These are phyloP conservation scores for Cacoxenus indagator DNA, from an alignment of 2,888 invertebrate species.

Conservation along the genomic window DNA sequence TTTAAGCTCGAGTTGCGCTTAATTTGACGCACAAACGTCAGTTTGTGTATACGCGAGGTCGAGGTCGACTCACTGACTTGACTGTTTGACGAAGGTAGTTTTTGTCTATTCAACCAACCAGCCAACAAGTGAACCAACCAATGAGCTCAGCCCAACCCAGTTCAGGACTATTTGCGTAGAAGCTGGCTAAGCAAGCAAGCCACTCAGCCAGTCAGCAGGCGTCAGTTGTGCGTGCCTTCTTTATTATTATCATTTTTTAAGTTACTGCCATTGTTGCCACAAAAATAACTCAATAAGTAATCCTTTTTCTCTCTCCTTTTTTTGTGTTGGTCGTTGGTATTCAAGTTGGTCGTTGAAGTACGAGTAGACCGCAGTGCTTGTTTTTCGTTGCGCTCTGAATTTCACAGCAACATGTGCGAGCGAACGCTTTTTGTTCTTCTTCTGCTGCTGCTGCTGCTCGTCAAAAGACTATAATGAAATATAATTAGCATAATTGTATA, in stretches of 20 bases:
- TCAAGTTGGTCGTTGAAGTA: background rate
- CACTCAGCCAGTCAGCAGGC: conserved; percentile 34
- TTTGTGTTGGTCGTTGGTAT: no score
- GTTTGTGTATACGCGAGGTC: conserved; percentile 28
- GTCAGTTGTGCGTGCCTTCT: conserved; percentile 39
- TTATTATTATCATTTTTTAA: conserved; percentile 26
- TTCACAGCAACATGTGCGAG: background rate
- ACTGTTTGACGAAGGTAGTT: no score
- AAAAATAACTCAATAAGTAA: conserved; percentile 62
- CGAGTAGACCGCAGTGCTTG: background rate
- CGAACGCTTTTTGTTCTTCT: conserved; percentile 35
- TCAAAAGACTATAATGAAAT: conserved; percentile 51
- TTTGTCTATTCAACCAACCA: background rate
- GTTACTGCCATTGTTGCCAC: conserved; percentile 1
- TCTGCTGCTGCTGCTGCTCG: conserved; percentile 3
- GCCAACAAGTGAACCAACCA: background rate
- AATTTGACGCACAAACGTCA: conserved; percentile 63
- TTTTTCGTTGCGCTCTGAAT: conserved; percentile 15
- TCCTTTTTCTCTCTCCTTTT: conserved; percentile 37
- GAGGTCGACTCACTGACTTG: conserved; percentile 36
- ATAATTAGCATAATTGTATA: conserved; percentile 59
- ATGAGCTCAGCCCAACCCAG: background rate
- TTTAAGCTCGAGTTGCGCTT: conserved; percentile 49
- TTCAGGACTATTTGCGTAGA: background rate
- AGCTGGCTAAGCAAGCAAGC: conserved; percentile 1